These are phyloP conservation scores for Busseola fusca DNA, from an alignment of 2,888 invertebrate species.

Conservation along the genomic window DNA sequence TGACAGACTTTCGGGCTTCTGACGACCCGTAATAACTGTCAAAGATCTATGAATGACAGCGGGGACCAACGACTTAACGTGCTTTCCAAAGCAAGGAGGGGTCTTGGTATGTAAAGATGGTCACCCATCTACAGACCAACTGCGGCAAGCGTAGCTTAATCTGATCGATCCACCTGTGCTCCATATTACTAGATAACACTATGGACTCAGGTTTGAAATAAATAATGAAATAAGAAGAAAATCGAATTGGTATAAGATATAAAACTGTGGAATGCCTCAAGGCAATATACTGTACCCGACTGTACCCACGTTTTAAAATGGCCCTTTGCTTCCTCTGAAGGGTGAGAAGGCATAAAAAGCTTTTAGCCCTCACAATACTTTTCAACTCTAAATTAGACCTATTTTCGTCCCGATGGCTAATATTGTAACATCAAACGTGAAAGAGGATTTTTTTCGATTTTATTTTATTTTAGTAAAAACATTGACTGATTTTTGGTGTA, in stretches of 20 bases:
- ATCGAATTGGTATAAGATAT: not conserved
- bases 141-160: too few relatives aligned
- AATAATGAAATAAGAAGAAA: too few relatives aligned
- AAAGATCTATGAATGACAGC: too few relatives aligned
- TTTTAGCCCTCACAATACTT: slow-evolving; percentile 71
- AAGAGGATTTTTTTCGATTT: slow-evolving; percentile 13
- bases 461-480: slow-evolving; percentile 41
- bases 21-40: too few relatives aligned
- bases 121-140: too few relatives aligned
- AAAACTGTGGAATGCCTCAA: not conserved
- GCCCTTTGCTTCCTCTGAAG: slow-evolving; percentile 68
- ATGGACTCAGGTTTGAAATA: too few relatives aligned
- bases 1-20: too few relatives aligned
- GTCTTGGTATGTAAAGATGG: too few relatives aligned
- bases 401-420: slow-evolving; percentile 68
- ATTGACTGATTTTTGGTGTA: slow-evolving; percentile 38
- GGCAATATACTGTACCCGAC: slow-evolving; percentile 34
- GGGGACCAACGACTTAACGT: too few relatives aligned
- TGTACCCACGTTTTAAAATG: slow-evolving; percentile 72
- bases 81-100: too few relatives aligned
- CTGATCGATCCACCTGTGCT: too few relatives aligned
- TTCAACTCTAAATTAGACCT: slow-evolving; percentile 71
- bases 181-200: too few relatives aligned
- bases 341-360: slow-evolving; percentile 74
- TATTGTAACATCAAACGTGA: slow-evolving; percentile 60